These are phyloP conservation scores for Thereuonema tuberculata DNA, from an alignment of 1,140 invertebrate genomes.

Conservation along the genomic window DNA sequence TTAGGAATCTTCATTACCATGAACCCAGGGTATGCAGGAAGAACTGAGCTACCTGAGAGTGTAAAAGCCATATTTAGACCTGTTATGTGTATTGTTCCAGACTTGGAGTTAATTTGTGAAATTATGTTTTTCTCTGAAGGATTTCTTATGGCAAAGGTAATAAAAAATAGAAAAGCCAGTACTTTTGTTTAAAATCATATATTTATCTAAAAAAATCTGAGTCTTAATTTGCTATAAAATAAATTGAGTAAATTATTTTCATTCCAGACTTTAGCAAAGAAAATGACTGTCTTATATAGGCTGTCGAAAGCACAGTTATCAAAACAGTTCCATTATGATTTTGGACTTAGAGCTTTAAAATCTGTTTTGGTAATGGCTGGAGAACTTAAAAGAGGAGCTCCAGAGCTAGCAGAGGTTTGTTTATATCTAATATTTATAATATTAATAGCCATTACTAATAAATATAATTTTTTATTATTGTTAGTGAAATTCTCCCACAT, in stretches of 20 bases:
- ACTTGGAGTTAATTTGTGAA: conserved; percentile 76
- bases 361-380: conserved; percentile 79
- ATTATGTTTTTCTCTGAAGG: conserved; percentile 86
- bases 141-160: conserved; percentile 64
- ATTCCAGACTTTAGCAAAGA: conserved; percentile 60
- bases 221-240: too few relatives aligned
- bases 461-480: conserved; percentile 6
- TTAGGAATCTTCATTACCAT: conserved; percentile 87
- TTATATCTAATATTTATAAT: neutral
- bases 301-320: conserved; percentile 71
- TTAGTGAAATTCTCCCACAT: neutral
- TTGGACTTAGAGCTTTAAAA: conserved; percentile 75
- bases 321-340: conserved; percentile 86
- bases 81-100: conserved; percentile 75
- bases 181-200: neutral
- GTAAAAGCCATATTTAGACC: conserved; percentile 80
- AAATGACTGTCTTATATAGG: conserved; percentile 80
- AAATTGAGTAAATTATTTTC: too few relatives aligned
- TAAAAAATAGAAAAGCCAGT: neutral
- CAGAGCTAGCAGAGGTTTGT: conserved; percentile 50
- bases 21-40: conserved; percentile 81
- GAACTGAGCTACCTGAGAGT: conserved; percentile 77
- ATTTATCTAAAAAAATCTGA: too few relatives aligned
- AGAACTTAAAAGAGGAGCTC: conserved; percentile 58
- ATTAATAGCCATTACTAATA: neutral